phyloP scores from a whole-genome alignment of 1,140 invertebrate genomes.

The Pseudomyrmex flavicornis region DNA sequence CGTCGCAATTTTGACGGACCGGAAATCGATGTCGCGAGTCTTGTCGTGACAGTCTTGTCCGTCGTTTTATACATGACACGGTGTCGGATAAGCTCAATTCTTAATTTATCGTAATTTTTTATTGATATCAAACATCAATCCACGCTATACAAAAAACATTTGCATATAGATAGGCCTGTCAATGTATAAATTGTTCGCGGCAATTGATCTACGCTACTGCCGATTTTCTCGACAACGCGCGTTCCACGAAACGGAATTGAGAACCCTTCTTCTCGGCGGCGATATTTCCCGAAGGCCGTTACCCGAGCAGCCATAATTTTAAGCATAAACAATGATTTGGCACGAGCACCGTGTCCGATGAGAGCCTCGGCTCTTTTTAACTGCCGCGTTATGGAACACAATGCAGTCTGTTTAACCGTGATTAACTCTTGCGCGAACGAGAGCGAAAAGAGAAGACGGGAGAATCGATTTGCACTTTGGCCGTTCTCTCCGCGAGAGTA shows the following conservation, averaged over 20 bases:
- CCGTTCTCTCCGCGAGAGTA: constrained; percentile 1
- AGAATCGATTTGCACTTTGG: constrained; percentile 67
- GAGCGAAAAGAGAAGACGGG: constrained; percentile 62
- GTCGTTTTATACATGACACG: constrained; percentile 12
- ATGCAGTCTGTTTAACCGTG: constrained; percentile 75
- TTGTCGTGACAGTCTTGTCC: neutral
- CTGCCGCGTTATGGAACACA: constrained; percentile 67
- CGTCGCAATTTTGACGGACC: neutral
- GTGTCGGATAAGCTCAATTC: neutral
- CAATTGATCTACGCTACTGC: constrained; percentile 38
- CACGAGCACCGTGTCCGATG: constrained; percentile 67
- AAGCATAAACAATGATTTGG: constrained; percentile 81
- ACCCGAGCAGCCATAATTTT: constrained; percentile 78
- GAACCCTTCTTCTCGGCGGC: constrained; percentile 63
- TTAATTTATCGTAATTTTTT: constrained; percentile 60
- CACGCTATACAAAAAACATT: constrained; percentile 47
- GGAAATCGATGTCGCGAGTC: neutral
- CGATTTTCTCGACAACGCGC: constrained; percentile 4
- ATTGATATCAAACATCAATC: constrained; percentile 66
- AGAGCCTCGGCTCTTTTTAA: constrained; percentile 57
- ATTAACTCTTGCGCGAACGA: constrained; percentile 72
- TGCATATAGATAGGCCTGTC: constrained; percentile 70
- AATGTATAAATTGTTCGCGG: constrained; percentile 66
- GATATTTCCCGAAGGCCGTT: constrained; percentile 77
- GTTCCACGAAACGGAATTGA: constrained; percentile 63